phyloP scores from a whole-genome alignment of 1,140 invertebrate genomes.

The Lepidurus apus region DNA sequence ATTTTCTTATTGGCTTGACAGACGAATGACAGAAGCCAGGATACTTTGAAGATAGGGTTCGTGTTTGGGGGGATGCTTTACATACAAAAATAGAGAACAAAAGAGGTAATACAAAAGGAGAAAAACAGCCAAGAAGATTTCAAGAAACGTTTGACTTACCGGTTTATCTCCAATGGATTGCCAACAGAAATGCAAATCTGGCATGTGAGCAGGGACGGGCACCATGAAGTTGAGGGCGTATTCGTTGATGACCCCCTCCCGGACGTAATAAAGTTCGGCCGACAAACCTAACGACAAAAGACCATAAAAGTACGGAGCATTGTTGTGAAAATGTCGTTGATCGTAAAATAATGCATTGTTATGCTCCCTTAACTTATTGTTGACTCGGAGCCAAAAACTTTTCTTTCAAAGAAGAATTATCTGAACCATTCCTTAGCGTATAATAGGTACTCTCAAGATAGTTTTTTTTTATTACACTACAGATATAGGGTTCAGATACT shows the following conservation, averaged over 20 bases:
- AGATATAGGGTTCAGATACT: too few relatives aligned
- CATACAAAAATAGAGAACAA: neutral
- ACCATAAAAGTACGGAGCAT: conserved; percentile 34
- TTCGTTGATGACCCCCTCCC: conserved; percentile 79
- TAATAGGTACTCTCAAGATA: too few relatives aligned
- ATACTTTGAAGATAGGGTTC: neutral
- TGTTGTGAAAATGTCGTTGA: conserved; percentile 28
- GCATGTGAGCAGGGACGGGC: conserved; percentile 69
- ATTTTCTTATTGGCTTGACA: conserved; percentile 19
- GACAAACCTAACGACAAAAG: conserved; percentile 63
- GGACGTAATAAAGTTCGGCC: conserved; percentile 76
- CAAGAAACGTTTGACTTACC: conserved; percentile 51
- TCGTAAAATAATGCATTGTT: conserved; percentile 22
- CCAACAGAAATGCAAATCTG: conserved; percentile 81
- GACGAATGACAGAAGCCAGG: neutral
- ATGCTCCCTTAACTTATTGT: conserved; percentile 9
- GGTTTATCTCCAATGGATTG: conserved; percentile 64
- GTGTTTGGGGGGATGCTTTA: neutral
- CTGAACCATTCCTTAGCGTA: too few relatives aligned
- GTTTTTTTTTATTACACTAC: too few relatives aligned
- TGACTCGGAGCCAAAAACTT: conserved; percentile 11
- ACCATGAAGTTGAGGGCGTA: conserved; percentile 84
- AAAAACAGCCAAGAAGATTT: neutral
- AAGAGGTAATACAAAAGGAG: neutral
- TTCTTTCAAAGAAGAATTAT: neutral